Percentiles rank a stretch among this genome's conserved stretches.
Evolutionary conservation across 2,888 invertebrate genomes (phyloP).

Genomic region (Acanthopleura granulata): DNA sequence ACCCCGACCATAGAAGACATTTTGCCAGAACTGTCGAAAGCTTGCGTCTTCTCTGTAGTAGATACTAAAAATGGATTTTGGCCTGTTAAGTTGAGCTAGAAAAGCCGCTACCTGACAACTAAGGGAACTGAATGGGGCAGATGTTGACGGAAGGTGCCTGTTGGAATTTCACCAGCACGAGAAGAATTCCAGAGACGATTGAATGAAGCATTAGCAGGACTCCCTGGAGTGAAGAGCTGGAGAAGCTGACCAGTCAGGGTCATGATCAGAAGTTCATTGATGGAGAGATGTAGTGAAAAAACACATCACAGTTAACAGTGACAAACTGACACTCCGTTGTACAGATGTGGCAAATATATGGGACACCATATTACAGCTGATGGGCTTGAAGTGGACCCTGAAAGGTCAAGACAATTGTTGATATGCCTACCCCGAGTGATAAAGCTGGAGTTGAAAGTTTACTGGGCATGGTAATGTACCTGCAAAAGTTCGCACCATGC

Average conservation of each 20-base stretch:
- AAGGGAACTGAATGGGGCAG: conserved; percentile 36
- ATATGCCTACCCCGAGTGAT: background rate
- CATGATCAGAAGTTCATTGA: conserved; percentile 26
- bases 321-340: conserved; percentile 25
- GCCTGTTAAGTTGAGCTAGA: conserved; percentile 24
- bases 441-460: conserved; percentile 24
- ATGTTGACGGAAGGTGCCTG: conserved; percentile 38
- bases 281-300: conserved; percentile 26
- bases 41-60: conserved; percentile 19
- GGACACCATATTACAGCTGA: conserved; percentile 26
- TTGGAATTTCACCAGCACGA: conserved; percentile 32
- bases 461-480: conserved; percentile 28
- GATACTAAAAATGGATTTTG: conserved; percentile 27
- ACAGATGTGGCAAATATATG: conserved; percentile 29
- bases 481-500: conserved; percentile 30
- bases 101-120: conserved; percentile 26
- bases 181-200: conserved; percentile 33
- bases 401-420: background rate
- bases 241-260: conserved; percentile 26
- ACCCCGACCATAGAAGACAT: conserved; percentile 22
- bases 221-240: conserved; percentile 26
- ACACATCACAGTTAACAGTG: conserved; percentile 26
- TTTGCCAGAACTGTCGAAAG: conserved; percentile 18
- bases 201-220: conserved; percentile 18
- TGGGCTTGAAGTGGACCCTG: background rate